These are phyloP conservation scores for Drosophila navojoa DNA, from an alignment of 1,140 invertebrate species.

Conservation along the genomic window DNA sequence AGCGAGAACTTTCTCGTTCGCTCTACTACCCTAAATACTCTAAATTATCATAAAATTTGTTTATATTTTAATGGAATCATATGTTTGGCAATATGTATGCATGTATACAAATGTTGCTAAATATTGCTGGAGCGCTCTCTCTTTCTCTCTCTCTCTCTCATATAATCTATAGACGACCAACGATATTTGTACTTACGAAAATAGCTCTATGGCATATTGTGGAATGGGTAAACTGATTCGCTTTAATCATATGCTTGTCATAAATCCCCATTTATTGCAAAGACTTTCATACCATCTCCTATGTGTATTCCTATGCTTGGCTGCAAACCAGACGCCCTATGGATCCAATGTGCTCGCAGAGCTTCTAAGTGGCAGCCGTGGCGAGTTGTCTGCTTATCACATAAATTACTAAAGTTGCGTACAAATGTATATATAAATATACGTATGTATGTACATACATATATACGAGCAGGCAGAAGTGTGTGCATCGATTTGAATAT, in stretches of 20 bases:
- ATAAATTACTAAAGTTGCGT: conserved; percentile 42
- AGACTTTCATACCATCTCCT: conserved; percentile 32
- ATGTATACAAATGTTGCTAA: background rate
- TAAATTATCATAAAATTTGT: too few species aligned
- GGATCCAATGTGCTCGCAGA: conserved; percentile 12
- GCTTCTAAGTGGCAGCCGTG: conserved; percentile 25
- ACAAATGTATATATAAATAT: background rate
- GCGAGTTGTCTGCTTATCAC: conserved; percentile 37
- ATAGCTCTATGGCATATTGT: conserved; percentile 9
- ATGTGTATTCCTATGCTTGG: conserved; percentile 21
- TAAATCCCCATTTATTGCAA: conserved; percentile 44
- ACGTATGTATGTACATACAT: background rate
- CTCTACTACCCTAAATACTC: too few species aligned
- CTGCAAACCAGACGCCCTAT: conserved; percentile 10
- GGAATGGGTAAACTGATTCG: conserved; percentile 7
- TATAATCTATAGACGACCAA: conserved; percentile 4
- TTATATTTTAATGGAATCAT: background rate
- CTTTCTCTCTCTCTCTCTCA: background rate
- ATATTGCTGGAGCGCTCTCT: background rate
- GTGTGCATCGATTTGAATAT: conserved; percentile 6
- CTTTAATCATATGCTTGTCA: conserved; percentile 22
- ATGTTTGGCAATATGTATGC: too few species aligned
- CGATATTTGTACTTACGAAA: conserved; percentile 25
- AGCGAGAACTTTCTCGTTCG: too few species aligned
- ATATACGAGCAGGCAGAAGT: background rate